phyloP scores from a whole-genome alignment of 2,797 vertebrate species.

The Chrysocyon brachyurus region DNA sequence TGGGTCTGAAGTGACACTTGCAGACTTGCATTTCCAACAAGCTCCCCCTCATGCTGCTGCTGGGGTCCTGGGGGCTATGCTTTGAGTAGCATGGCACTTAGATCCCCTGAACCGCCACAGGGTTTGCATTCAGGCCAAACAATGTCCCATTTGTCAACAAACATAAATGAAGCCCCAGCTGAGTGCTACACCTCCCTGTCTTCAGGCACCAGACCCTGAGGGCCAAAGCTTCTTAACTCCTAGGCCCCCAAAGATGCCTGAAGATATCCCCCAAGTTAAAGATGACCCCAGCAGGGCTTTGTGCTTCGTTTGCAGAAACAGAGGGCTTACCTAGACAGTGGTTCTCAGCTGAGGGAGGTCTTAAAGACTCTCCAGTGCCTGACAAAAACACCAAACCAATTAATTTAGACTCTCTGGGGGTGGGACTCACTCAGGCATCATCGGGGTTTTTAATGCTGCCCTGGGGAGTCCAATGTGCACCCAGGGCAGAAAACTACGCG shows the following conservation, averaged over 20 bases:
- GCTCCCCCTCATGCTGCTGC: neutral
- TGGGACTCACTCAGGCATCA: rapidly evolving
- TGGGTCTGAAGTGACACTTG: neutral
- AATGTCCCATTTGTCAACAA: neutral
- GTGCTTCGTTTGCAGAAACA: neutral
- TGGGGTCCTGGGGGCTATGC: neutral
- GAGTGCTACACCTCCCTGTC: neutral
- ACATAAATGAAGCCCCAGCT: rapidly evolving
- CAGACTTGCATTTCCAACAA: neutral
- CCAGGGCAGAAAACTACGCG: neutral
- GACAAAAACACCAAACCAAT: neutral
- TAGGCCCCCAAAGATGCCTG: neutral
- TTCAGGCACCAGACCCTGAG: neutral
- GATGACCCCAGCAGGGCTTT: neutral
- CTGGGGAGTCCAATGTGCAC: neutral
- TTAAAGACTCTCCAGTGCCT: neutral
- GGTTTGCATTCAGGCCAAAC: neutral
- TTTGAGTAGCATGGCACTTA: neutral
- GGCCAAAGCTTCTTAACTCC: neutral
- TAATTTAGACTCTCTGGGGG: neutral
- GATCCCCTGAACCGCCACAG: neutral
- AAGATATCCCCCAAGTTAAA: neutral
- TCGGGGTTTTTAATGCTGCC: neutral
- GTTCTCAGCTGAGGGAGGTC: neutral
- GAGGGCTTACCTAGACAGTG: neutral